phyloP scores from a whole-genome alignment of 2,113 vertebrate genomes.

The Meleagris gallopavo region DNA sequence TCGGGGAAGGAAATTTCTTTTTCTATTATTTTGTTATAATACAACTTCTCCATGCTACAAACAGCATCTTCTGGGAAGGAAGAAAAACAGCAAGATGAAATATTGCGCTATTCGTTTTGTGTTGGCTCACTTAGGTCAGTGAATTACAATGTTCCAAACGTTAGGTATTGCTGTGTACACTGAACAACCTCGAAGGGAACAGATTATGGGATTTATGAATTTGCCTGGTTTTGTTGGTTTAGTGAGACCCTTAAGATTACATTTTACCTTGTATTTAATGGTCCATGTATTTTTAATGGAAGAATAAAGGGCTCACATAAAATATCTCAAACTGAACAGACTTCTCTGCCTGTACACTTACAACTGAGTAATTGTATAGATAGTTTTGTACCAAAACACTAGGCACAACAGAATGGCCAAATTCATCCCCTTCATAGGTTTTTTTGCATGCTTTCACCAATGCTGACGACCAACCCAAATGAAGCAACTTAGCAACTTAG shows the following conservation, averaged over 20 bases:
- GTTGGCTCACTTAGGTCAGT: background rate
- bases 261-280: background rate
- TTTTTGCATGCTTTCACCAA: background rate
- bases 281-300: background rate
- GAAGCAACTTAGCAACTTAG: background rate
- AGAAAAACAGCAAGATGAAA: constrained; percentile 9
- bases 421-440: background rate
- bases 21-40: constrained; percentile 15
- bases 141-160: background rate
- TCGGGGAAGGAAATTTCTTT: constrained; percentile 2
- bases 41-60: background rate
- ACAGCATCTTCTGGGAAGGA: constrained; percentile 46
- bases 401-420: background rate
- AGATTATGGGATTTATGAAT: background rate
- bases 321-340: background rate
- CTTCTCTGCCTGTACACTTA: background rate
- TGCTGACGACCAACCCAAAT: background rate
- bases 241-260: background rate
- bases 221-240: background rate
- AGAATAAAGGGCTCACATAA: background rate
- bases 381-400: background rate
- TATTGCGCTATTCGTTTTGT: background rate
- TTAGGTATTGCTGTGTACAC: background rate
- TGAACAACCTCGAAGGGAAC: background rate
- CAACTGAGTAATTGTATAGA: background rate